Evolutionary conservation across 2,113 vertebrate genomes (phyloP), one percentile per base, ranked within the genome.

Genomic region (Protobothrops flavoviridis): DNA sequence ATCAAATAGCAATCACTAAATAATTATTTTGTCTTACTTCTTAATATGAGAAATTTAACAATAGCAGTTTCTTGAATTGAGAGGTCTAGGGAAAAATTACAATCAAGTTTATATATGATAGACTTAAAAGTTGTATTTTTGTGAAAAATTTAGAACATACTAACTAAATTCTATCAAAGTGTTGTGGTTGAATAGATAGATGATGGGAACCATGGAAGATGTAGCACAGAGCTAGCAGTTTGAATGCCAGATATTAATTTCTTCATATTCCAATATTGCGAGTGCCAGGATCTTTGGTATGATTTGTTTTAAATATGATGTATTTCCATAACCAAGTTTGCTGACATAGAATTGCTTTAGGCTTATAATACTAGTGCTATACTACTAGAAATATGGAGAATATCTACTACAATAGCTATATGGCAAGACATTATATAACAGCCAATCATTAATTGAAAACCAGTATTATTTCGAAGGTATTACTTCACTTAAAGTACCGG

Each of bases 11-110:
- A 12, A 52, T 29, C 15, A 5, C 4, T 85, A 43, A 55, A 26
- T 10, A 26, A 43, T 29, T 91, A 53, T 85, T n/a, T n/a, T 0
- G 3, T n/a, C 0, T 2, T 3, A 3, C 48, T 2, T 85, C 69
- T 81, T 81, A 4, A 0, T 0, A 13, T 24, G 20, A 0, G 0
- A 86, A 57, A 57, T 21, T 57, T 5, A 57, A 20, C 10, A 61
- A 29, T 11, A 52, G 39, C 52, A 10, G 43, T 85, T n/a, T 43
- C 45, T 3, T 0, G 3, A n/a, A 11, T 3, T 88, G 91, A 55
- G 69, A 88, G 59, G 69, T 69, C 3, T 15, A 48, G 24, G 91
- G 94, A 24, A 26, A 9, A 24, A n/a, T 21, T 26, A 45, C 11
- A 15, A 5, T 39, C 21, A 0, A 43, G 15, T 61, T 24, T 26